A percentile compares a stretch with the other conserved stretches of the same genome.
These are phyloP conservation scores for Coccyzus lansbergi DNA, from an alignment of 2,797 vertebrate species.

Conservation along the genomic window DNA sequence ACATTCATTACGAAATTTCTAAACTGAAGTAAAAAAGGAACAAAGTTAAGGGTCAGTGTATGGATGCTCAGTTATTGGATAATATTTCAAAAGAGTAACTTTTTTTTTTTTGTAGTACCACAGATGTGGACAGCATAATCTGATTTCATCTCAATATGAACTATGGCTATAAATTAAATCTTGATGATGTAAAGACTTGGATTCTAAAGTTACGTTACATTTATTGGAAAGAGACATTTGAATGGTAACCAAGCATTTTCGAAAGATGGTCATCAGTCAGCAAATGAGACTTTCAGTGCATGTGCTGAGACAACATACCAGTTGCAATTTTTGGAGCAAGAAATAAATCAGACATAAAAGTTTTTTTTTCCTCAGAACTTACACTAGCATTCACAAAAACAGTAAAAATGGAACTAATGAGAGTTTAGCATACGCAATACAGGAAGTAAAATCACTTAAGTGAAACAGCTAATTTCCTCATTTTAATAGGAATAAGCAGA, in stretches of 20 bases:
- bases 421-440: background rate
- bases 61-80: background rate
- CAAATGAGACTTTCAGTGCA: background rate
- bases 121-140: background rate
- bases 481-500: background rate
- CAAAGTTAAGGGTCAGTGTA: background rate
- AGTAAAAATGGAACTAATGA: background rate
- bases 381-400: background rate
- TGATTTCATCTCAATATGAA: background rate
- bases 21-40: background rate
- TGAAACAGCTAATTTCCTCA: background rate
- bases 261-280: background rate
- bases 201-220: background rate
- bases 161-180: background rate
- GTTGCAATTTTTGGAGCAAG: background rate
- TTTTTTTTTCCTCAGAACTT: background rate
- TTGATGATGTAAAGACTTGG: background rate
- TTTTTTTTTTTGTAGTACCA: background rate
- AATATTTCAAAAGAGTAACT: conserved; percentile 2
- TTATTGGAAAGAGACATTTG: background rate
- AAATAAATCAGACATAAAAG: background rate
- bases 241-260: background rate
- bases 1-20: conserved; percentile 23
- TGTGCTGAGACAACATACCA: background rate
- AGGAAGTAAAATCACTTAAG: background rate